phyloP scores from a whole-genome alignment of 2,113 vertebrate species.

The Zosterops borbonicus region DNA sequence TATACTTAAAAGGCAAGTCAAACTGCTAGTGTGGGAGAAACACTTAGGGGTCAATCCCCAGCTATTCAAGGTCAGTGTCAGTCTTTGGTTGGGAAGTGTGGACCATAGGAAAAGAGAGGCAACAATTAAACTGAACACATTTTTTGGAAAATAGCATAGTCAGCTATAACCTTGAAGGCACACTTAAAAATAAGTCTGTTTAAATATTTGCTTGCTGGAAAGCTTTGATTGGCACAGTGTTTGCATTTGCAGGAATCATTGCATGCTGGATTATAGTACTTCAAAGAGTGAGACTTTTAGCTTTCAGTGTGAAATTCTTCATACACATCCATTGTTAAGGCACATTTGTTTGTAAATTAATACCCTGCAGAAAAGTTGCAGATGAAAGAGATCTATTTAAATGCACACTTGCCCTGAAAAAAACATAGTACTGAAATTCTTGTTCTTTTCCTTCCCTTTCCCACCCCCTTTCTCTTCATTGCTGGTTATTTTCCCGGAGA shows the following conservation, averaged over 20 bases:
- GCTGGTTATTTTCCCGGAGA: constrained; percentile 34
- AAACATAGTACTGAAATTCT: background rate
- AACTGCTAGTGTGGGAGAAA: background rate
- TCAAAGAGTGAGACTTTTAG: background rate
- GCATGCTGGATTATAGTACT: background rate
- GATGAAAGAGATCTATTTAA: background rate
- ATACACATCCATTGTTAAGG: background rate
- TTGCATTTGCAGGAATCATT: background rate
- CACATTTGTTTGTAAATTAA: background rate
- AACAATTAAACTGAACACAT: background rate
- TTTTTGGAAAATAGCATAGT: background rate
- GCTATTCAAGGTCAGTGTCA: background rate
- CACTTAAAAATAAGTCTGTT: background rate
- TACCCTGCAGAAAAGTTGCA: background rate
- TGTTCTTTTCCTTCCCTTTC: background rate
- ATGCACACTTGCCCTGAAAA: background rate
- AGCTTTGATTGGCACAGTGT: background rate
- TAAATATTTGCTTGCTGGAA: background rate
- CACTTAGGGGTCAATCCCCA: background rate
- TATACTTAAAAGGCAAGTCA: background rate
- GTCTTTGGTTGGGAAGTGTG: background rate
- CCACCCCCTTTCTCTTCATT: background rate
- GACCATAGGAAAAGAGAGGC: background rate
- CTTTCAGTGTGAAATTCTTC: background rate
- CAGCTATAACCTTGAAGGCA: background rate